Evolutionary conservation across 2,888 invertebrate genomes (phyloP).

Genomic region (Idaea aversata): DNA sequence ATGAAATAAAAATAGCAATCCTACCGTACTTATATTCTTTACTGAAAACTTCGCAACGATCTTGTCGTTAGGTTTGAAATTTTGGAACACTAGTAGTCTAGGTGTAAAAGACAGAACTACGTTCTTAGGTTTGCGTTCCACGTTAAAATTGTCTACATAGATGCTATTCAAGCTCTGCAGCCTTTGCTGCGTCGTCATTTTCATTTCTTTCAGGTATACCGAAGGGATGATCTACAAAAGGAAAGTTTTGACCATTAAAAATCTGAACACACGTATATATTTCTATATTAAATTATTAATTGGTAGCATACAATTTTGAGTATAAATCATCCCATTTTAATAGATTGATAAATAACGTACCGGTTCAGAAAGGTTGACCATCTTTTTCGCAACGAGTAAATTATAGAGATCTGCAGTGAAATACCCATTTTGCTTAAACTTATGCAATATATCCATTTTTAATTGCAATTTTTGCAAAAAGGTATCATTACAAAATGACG

Average conservation of each 20-base stretch:
- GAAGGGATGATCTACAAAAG: slow-evolving; percentile 62
- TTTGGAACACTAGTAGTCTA: slow-evolving; percentile 81
- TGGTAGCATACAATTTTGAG: neutral
- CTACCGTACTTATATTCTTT: slow-evolving; percentile 80
- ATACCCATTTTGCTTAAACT: slow-evolving; percentile 70
- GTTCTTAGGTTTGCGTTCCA: slow-evolving; percentile 36
- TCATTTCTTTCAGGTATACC: slow-evolving; percentile 63
- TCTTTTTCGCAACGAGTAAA: slow-evolving; percentile 59
- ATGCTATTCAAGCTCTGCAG: slow-evolving; percentile 54
- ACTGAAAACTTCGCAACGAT: slow-evolving; percentile 76
- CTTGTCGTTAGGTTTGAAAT: slow-evolving; percentile 74
- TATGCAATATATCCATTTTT: slow-evolving; percentile 64
- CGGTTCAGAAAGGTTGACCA: slow-evolving; percentile 47
- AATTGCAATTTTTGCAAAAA: slow-evolving; percentile 7
- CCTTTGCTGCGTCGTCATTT: slow-evolving; percentile 55
- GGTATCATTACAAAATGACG: slow-evolving; percentile 17
- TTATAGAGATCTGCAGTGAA: slow-evolving; percentile 66
- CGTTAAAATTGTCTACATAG: slow-evolving; percentile 55
- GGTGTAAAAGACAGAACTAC: slow-evolving; percentile 67
- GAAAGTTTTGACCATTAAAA: neutral
- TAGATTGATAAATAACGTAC: slow-evolving; percentile 31
- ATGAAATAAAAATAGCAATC: slow-evolving; percentile 6
- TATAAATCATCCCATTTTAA: neutral
- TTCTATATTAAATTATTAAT: neutral
- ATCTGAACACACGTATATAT: neutral